Evolutionary conservation across 2,888 invertebrate genomes (phyloP).

Genomic region (Scaptomyza tumidula): DNA sequence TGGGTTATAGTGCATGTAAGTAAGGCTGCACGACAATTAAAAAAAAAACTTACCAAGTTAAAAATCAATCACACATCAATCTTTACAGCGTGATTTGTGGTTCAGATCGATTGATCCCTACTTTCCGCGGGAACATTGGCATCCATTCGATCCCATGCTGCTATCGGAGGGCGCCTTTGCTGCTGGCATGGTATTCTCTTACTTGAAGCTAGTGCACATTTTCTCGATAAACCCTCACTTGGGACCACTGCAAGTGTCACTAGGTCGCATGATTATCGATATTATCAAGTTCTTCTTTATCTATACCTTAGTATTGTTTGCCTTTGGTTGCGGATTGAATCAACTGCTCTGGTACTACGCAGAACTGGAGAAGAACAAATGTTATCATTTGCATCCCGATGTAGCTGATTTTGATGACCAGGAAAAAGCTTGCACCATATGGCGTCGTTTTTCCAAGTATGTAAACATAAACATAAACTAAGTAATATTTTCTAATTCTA

Average conservation of each 20-base stretch:
- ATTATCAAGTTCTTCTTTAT: conserved; percentile 98
- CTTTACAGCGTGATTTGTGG: conserved; percentile 88
- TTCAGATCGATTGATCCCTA: conserved; percentile 90
- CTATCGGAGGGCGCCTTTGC: conserved; percentile 97
- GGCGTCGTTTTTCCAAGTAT: conserved; percentile 95
- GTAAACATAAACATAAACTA: conserved; percentile 39
- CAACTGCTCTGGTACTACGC: conserved; percentile 97
- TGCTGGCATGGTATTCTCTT: conserved; percentile 98
- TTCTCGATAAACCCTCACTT: conserved; percentile 98
- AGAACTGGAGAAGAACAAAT: conserved; percentile 93
- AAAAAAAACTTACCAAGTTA: too few relatives aligned
- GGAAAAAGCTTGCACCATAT: conserved; percentile 92
- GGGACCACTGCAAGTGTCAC: conserved; percentile 95
- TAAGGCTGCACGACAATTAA: background rate
- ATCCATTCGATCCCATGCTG: conserved; percentile 97
- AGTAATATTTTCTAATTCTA: rapidly evolving
- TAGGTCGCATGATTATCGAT: conserved; percentile 97
- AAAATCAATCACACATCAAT: background rate
- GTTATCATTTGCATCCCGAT: conserved; percentile 90
- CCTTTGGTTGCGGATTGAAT: conserved; percentile 98
- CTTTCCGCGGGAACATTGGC: conserved; percentile 96
- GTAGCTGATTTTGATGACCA: conserved; percentile 93
- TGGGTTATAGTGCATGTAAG: conserved; percentile 95
- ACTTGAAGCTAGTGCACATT: conserved; percentile 97
- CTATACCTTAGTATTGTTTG: conserved; percentile 95